Base-by-base conservation (phyloP, 2,888 invertebrate species). In the Dioctria rufipes region DNA sequence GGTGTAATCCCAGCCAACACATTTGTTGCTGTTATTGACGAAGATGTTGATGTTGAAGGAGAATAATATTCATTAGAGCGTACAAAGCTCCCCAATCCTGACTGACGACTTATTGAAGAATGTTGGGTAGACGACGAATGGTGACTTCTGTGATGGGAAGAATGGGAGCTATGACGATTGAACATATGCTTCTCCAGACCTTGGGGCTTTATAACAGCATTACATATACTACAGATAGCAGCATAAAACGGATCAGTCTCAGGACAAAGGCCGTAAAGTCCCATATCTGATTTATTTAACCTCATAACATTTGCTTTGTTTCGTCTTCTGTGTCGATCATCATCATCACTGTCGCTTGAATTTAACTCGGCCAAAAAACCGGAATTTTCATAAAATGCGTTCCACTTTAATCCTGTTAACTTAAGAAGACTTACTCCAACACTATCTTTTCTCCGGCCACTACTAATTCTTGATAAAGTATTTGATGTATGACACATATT, bases 161-260 rank as follows among this genome's bases (percentile, higher is more conserved):
- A 11, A 43, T 49, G 49, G 6, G 42, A 51, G 3, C 86, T 85
- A 86, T 92, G 92, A 82, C 91, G 90, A 85, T 90, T 90, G 85
- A 92, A 91, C 89, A 95, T 92, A 88, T 95, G 95, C 86, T 93
- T 91, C 85, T 92, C 92, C 78, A 94, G 92, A 75, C 95, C 95
- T 88, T 94, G 93, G 85, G 94, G 94, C 89, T 95, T 95, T 85
- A 95, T 92, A 86, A 93, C 92, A 84, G 93, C 92, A 84, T 93
- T 93, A 88, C 95, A 95, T 87, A 93, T 91, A 88, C 94, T 94
- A 89, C 95, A 95, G 84, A 95, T 92, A 82, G 95, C 94, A 82
- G 94, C 92, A 87, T 93, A 93, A 85, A 95, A 92, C 82, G 92
- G 91, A 89, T 95, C 95, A 88, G 93, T 92, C 86, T 94, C 94